These are phyloP conservation scores for Scaptomyza parva DNA, from an alignment of 2,888 invertebrate genomes.

Conservation along the genomic window DNA sequence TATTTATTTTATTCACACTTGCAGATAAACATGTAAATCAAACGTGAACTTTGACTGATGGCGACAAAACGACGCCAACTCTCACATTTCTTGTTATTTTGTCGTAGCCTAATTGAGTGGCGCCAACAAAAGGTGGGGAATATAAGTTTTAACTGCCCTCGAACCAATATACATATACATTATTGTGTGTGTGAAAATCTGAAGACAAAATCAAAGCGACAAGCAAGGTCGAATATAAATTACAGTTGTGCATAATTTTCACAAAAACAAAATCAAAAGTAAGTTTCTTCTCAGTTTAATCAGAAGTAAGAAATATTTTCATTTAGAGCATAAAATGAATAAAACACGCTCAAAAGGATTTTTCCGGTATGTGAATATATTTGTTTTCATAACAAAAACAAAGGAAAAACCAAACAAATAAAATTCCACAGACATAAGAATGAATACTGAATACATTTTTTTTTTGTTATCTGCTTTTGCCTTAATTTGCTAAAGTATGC, in stretches of 20 bases:
- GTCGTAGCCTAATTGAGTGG: constrained; percentile 70
- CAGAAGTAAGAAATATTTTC: background rate
- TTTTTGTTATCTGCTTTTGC: constrained; percentile 21
- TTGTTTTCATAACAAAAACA: constrained; percentile 21
- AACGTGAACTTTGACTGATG: constrained; percentile 79
- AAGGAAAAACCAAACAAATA: constrained; percentile 8
- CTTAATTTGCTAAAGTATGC: constrained; percentile 20
- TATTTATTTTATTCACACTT: constrained; percentile 35
- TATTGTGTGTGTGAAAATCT: constrained; percentile 58
- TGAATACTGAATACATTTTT: no score
- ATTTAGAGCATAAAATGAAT: background rate
- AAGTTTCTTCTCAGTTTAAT: background rate
- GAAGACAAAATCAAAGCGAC: constrained; percentile 16
- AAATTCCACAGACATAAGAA: constrained; percentile 42
- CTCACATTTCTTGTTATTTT: constrained; percentile 21
- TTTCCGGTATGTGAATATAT: constrained; percentile 55
- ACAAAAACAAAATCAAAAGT: no score
- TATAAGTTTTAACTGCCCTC: no score
- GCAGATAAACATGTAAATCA: constrained; percentile 78
- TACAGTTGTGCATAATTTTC: background rate
- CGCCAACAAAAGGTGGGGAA: constrained; percentile 55
- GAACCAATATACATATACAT: constrained; percentile 35
- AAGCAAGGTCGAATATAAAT: constrained; percentile 8
- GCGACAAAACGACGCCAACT: constrained; percentile 70
- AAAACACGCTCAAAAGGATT: constrained; percentile 11